Evolutionary conservation across 1,140 invertebrate species (phyloP).

Genomic region (Drosophila serrata): DNA sequence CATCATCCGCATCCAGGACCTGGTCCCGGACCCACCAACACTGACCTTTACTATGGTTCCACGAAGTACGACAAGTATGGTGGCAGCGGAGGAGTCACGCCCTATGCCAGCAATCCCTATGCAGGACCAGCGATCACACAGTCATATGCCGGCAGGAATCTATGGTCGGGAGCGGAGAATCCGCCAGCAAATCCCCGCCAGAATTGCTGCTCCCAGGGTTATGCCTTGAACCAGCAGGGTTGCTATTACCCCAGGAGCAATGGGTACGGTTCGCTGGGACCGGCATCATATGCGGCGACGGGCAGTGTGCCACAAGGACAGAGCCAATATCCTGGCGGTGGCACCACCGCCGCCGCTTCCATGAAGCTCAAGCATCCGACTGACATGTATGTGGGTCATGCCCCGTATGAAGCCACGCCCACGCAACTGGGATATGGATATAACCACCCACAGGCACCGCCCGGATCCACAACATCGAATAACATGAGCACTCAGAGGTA

Average conservation of each 20-base stretch:
- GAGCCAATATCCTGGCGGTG: conserved; percentile 37
- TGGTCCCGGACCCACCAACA: conserved; percentile 5
- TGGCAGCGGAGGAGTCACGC: background rate
- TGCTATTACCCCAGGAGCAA: conserved; percentile 74
- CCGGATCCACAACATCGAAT: conserved; percentile 10
- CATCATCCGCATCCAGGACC: conserved; percentile 32
- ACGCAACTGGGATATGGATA: conserved; percentile 51
- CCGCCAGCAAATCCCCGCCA: conserved; percentile 47
- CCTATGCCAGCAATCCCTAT: conserved; percentile 57
- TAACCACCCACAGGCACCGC: conserved; percentile 20
- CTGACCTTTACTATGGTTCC: conserved; percentile 59
- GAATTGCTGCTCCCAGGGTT: conserved; percentile 70
- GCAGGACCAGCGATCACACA: conserved; percentile 37
- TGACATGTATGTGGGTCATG: conserved; percentile 60
- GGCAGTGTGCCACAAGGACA: conserved; percentile 22
- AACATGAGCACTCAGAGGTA: conserved; percentile 45
- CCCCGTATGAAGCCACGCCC: conserved; percentile 44
- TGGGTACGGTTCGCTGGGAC: conserved; percentile 33
- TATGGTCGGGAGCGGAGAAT: conserved; percentile 51
- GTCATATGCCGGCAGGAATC: conserved; percentile 39
- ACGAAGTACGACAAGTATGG: conserved; percentile 73
- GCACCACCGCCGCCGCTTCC: conserved; percentile 3
- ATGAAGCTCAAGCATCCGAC: conserved; percentile 72
- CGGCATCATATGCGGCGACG: conserved; percentile 8
- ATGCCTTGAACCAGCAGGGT: conserved; percentile 56